These are phyloP conservation scores for Drosophila cognata DNA, from an alignment of 2,888 invertebrate species.

Conservation along the genomic window DNA sequence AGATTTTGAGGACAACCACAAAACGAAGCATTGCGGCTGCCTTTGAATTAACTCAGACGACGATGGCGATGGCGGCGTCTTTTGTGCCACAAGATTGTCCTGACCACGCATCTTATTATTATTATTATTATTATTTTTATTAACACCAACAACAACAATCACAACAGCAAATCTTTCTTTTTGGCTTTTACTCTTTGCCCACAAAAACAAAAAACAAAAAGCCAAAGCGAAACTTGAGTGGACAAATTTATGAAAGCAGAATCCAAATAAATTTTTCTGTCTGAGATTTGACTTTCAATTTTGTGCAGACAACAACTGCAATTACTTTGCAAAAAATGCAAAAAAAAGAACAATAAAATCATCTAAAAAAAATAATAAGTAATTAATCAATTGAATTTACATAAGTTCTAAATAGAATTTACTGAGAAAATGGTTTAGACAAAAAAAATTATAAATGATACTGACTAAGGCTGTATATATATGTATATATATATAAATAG, in stretches of 20 bases:
- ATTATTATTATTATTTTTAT: constrained; percentile 32
- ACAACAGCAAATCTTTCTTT: constrained; percentile 35
- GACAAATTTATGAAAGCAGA: not conserved
- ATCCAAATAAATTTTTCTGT: not conserved
- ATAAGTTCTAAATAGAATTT: not conserved
- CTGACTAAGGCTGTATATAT: not conserved
- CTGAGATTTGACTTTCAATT: not conserved
- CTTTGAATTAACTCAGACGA: constrained; percentile 52
- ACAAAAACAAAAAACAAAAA: not conserved
- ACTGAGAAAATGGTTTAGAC: not conserved
- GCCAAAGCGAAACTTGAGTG: not conserved
- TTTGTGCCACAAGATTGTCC: constrained; percentile 43
- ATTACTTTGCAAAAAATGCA: not conserved
- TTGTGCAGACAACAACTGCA: not conserved
- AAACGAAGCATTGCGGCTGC: constrained; percentile 55
- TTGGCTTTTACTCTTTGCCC: not conserved
- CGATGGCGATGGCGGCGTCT: constrained; percentile 3
- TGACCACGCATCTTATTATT: constrained; percentile 61
- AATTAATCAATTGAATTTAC: not conserved
- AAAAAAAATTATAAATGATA: not conserved
- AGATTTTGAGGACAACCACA: constrained; percentile 35
- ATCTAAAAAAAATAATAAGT: not conserved
- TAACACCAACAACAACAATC: constrained; percentile 60
- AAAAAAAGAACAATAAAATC: not conserved
- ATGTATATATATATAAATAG: not conserved